Evolutionary conservation across 2,888 invertebrate genomes (phyloP), one percentile per base, ranked within the genome.

Genomic region (Andrena fulva): DNA sequence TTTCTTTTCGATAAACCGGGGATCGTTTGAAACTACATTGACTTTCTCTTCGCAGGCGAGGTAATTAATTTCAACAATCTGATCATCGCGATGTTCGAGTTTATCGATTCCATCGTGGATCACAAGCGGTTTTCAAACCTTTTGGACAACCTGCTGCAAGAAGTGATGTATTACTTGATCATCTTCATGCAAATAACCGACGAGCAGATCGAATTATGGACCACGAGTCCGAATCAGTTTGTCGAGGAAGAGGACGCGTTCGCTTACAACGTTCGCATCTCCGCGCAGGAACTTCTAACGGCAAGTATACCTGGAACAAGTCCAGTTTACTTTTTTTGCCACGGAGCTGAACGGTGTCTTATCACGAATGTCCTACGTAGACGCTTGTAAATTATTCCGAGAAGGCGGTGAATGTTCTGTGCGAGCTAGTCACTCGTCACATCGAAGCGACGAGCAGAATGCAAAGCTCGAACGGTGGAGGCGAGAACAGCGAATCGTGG

Each of bases 161-260:
- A 97, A 90, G 93, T 96, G 8, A 94, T 96, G 77, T 96, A 96
- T 89, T 96, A 96, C 81, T 94, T 96, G 64, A 95, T 96, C 69
- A 94, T 96, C 24, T 97, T 96, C 88, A 96, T 96, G 95, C 96
- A 96, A 94, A 96, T 97, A 75, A 96, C 96, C 0, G 95, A 96
- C 84, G 96, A 96, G 82, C 96, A 96, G 94, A 95, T 95, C 56
- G 95, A 95, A 80, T 91, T 95, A 54, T 97, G 96, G 96, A 94
- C 94, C 59, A 94, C 94, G 27, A 96, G 96, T 93, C 95, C 96
- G 0, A 96, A 96, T 90, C 95, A 95, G 89, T 96, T 96, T 93
- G 95, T 96, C 6, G 96, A 96, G 87, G 96, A 96, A 89, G 96
- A 96, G 89, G 96, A 96, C 59, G 95, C 95, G 0, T 95, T 95